Evolutionary conservation across 2,113 vertebrate genomes (phyloP).

Genomic region (Labrus mixtus): DNA sequence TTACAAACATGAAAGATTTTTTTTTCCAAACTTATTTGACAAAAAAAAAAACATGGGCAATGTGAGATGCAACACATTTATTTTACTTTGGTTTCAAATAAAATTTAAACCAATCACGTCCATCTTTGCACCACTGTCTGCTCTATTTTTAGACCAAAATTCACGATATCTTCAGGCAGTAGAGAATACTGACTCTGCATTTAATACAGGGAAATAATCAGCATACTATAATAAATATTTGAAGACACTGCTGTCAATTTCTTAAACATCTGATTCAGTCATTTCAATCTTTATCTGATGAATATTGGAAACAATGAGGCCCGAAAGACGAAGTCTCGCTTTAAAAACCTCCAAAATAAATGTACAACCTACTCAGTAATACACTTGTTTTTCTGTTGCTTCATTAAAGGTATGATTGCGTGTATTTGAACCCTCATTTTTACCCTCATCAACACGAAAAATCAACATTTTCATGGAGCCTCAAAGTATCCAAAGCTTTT

Average conservation of each 20-base stretch:
- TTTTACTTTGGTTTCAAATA: background rate
- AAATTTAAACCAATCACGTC: background rate
- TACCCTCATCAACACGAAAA: background rate
- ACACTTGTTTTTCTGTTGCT: background rate
- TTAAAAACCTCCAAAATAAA: background rate
- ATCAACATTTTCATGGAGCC: conserved; percentile 9
- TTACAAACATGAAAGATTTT: conserved; percentile 22
- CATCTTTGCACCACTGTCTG: conserved; percentile 9
- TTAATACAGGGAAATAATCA: conserved; percentile 6
- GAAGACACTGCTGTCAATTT: conserved; percentile 1
- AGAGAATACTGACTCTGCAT: conserved; percentile 8
- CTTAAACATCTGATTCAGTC: background rate
- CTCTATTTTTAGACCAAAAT: conserved; percentile 13
- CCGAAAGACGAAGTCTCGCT: background rate
- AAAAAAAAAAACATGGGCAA: conserved; percentile 15
- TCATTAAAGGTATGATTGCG: conserved; percentile 28
- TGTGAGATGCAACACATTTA: background rate
- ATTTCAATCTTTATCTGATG: background rate
- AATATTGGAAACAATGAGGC: background rate
- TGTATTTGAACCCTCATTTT: conserved; percentile 16
- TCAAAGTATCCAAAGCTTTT: conserved; percentile 2
- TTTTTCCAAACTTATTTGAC: conserved; percentile 21
- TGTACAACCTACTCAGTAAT: background rate
- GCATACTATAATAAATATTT: background rate
- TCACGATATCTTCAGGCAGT: conserved; percentile 13